Base-by-base conservation (phyloP, 2,113 vertebrate genomes). In the Pogona vitticeps region DNA sequence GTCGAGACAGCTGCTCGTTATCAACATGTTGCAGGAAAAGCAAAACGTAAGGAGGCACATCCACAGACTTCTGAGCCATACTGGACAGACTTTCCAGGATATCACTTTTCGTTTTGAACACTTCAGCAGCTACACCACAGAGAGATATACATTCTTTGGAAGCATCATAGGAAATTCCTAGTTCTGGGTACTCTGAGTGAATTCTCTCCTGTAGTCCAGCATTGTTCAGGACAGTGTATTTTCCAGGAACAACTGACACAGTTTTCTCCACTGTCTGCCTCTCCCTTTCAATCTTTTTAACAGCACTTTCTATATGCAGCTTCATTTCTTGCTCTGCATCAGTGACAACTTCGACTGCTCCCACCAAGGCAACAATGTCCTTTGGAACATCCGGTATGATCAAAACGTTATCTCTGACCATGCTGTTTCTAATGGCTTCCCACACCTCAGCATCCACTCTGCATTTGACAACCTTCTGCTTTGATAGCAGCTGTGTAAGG, bases 71-170 rank as follows among this genome's bases (percentile, higher is more conserved):
- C n/a, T 89, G 84, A 83, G 83, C 88, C 88, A 98, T 84, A 76
- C 40, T 33, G 4, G 84, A 3, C 18, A 95, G 2, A 20, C 73
- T 86, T n/a, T 97, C 94, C 0, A 94, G 84, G 86, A 98, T 94
- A 6, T 94, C 89, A 79, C 94, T 95, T 89, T 88, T 97, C 7
- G 92, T 92, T 93, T 91, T 90, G 61, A 96, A 94, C 80, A 98
- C 96, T 67, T 98, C 97, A 0, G 95, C 78, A 1, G 7, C 76
- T n/a, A 97, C 23, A 12, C 98, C 98, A 82, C 83, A 95, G 0
- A 99, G 13, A 2, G 6, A 88, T 83, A 99, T 2, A 4, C 76
- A 15, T 0, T 90, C 82, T 86, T 82, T 88, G 0, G 46, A 31
- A 38, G 1, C 1, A 42, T 95, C 83, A 0, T 96, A 97, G 31